These are phyloP conservation scores for Enteromius argenteus DNA, from an alignment of 2,797 vertebrate species.

Conservation along the genomic window DNA sequence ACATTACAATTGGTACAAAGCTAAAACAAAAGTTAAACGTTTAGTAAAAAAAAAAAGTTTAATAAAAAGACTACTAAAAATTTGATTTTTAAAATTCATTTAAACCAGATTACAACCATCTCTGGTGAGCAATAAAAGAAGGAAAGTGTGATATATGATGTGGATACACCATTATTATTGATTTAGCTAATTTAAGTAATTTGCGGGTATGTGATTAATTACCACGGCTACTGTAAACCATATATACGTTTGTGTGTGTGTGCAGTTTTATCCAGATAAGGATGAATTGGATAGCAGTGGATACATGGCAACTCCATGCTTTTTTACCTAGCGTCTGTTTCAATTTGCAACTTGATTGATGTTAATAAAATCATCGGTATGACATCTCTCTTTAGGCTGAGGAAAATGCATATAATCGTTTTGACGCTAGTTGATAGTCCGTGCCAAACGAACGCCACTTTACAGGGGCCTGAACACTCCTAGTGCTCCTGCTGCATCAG, in stretches of 20 bases:
- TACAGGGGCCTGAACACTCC: slow-evolving; percentile 3
- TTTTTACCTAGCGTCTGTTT: slow-evolving; percentile 23
- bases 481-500: neutral
- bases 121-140: neutral
- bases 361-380: slow-evolving; percentile 4
- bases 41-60: neutral
- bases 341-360: slow-evolving; percentile 22
- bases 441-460: neutral
- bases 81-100: neutral
- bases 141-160: neutral
- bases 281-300: neutral
- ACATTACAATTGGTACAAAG: neutral
- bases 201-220: slow-evolving; percentile 33
- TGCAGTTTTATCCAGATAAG: neutral
- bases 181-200: slow-evolving; percentile 24
- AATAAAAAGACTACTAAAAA: neutral
- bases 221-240: neutral
- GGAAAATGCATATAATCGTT: slow-evolving; percentile 20
- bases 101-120: neutral
- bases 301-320: neutral
- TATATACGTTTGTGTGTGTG: neutral
- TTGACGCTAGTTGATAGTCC: neutral
- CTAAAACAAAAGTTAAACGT: neutral
- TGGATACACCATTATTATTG: slow-evolving; percentile 13
- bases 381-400: slow-evolving; percentile 21